Percentiles rank a stretch among this genome's conserved stretches.
Conservation (phyloP, 1,140 invertebrate genomes). For the Zaprionus nigranus region DNA sequence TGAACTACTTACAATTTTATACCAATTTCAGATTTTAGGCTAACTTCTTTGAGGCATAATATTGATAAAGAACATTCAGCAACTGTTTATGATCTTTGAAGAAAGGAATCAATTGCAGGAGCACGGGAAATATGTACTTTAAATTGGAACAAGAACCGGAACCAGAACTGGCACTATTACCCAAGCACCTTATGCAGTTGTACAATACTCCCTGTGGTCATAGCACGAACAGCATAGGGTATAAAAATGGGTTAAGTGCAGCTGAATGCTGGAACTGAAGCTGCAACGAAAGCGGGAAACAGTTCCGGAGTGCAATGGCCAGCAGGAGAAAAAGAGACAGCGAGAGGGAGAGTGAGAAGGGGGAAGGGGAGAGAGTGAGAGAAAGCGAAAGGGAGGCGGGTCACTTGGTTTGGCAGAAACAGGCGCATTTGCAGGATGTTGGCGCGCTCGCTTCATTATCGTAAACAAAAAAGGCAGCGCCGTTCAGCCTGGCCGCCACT, state of each 20-base stretch:
- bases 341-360: background rate
- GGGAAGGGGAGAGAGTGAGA: background rate
- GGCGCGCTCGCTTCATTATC: slow-evolving; percentile 53
- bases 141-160: background rate
- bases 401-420: slow-evolving; percentile 28
- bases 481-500: slow-evolving; percentile 3
- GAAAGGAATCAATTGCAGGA: too few relatives aligned
- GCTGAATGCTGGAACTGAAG: slow-evolving; percentile 52
- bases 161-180: background rate
- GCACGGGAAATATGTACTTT: too few relatives aligned
- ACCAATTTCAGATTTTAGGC: too few relatives aligned
- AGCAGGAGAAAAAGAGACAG: background rate
- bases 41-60: too few relatives aligned
- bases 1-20: too few relatives aligned
- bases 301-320: background rate
- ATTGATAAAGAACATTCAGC: too few relatives aligned
- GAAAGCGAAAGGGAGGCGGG: slow-evolving; percentile 11
- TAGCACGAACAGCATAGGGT: slow-evolving; percentile 6
- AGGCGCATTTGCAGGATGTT: slow-evolving; percentile 60
- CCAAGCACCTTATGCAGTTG: background rate
- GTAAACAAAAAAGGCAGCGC: slow-evolving; percentile 70
- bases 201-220: background rate
- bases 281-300: slow-evolving; percentile 5
- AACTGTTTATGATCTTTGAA: too few relatives aligned
- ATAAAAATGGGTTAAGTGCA: slow-evolving; percentile 78